phyloP scores from a whole-genome alignment of 2,113 vertebrate species.

The Psilopogon haemacephalus region DNA sequence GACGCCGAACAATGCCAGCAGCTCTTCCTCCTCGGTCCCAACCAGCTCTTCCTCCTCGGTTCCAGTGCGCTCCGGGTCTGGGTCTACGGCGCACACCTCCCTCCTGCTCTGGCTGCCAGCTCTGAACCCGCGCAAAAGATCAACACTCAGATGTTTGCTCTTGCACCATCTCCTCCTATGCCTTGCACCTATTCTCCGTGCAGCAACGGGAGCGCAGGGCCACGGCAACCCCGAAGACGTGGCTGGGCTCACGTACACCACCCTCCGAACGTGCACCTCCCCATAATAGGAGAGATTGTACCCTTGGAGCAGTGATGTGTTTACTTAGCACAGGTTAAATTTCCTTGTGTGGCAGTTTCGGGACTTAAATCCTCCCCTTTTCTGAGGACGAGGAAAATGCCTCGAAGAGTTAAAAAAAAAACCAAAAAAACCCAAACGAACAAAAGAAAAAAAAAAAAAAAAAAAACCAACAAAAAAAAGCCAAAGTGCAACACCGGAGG shows the following conservation, averaged over 20 bases:
- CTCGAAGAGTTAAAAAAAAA: constrained; percentile 24
- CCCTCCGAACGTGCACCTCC: neutral
- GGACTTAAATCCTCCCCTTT: constrained; percentile 5
- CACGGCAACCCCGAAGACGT: constrained; percentile 3
- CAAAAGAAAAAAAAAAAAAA: too few species aligned
- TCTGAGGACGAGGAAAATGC: constrained; percentile 12
- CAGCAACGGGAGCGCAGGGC: constrained; percentile 27
- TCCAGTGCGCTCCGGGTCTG: neutral
- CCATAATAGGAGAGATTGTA: constrained; percentile 20
- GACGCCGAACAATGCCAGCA: too few species aligned
- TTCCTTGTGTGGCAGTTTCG: constrained; percentile 40
- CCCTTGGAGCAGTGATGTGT: neutral
- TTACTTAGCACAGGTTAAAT: constrained; percentile 45
- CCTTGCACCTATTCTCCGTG: neutral
- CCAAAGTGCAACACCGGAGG: neutral
- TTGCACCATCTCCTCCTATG: neutral
- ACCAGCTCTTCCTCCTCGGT: neutral
- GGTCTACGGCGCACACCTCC: neutral
- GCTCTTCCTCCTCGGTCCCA: too few species aligned
- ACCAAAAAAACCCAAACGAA: too few species aligned
- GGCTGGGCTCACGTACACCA: constrained; percentile 31
- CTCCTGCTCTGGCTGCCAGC: neutral
- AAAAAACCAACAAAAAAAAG: too few species aligned
- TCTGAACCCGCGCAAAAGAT: constrained; percentile 7
- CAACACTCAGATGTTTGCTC: constrained; percentile 36